phyloP scores from a whole-genome alignment of 2,113 vertebrate genomes.

The Rafetus swinhoei region DNA sequence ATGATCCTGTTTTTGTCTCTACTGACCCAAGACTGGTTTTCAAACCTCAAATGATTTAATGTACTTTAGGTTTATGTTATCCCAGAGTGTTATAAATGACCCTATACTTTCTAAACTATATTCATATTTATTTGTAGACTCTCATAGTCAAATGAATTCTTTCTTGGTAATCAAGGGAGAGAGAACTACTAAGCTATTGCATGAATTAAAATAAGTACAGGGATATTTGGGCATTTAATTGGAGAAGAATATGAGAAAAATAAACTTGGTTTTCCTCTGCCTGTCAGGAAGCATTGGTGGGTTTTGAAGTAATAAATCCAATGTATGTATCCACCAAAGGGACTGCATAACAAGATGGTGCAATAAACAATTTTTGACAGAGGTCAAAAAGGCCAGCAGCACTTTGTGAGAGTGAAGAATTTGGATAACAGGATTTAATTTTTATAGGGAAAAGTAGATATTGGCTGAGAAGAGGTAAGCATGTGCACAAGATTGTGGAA shows the following conservation, averaged over 20 bases:
- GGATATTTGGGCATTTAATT: slow-evolving; percentile 34
- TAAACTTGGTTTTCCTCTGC: slow-evolving; percentile 45
- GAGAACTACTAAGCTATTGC: neutral
- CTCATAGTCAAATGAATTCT: neutral
- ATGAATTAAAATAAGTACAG: slow-evolving; percentile 3
- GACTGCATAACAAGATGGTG: slow-evolving; percentile 55
- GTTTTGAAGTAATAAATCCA: slow-evolving; percentile 65
- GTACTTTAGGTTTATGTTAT: neutral
- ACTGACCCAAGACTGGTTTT: neutral
- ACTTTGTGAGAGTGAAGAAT: slow-evolving; percentile 57
- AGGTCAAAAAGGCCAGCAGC: slow-evolving; percentile 63
- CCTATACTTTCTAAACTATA: neutral
- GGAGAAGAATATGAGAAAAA: slow-evolving; percentile 60
- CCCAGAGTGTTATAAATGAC: neutral
- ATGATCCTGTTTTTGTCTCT: neutral
- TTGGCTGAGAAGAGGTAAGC: neutral
- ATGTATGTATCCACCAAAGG: slow-evolving; percentile 43
- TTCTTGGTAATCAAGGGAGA: neutral
- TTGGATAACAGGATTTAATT: slow-evolving; percentile 62
- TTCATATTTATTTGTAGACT: neutral
- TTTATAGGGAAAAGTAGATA: slow-evolving; percentile 37
- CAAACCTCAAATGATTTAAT: neutral
- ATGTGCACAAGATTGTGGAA: neutral
- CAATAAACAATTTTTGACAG: slow-evolving; percentile 76
- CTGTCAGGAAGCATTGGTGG: slow-evolving; percentile 30